Conservation (phyloP, 2,888 invertebrate species). For the Archaeoteleia sp. region DNA sequence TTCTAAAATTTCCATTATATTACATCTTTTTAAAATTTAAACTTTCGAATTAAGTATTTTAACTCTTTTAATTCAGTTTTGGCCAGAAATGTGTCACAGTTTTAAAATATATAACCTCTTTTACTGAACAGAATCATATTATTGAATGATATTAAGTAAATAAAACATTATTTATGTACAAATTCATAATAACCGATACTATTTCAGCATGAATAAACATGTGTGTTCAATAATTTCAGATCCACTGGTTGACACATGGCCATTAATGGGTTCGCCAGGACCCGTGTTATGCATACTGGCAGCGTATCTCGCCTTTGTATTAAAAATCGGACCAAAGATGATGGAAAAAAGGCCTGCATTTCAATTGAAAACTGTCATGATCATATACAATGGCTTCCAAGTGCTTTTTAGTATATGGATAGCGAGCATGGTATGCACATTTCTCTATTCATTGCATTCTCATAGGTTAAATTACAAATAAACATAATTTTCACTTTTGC, state of each 20-base stretch:
- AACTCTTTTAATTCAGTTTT: too few species aligned
- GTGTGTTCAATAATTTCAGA: constrained; percentile 76
- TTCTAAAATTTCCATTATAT: too few species aligned
- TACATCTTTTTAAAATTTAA: too few species aligned
- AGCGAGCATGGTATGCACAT: constrained; percentile 75
- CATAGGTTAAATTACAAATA: too few species aligned
- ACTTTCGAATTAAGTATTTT: too few species aligned
- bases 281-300: constrained; percentile 81
- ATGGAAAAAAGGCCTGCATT: constrained; percentile 86
- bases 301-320: constrained; percentile 83
- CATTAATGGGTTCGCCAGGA: constrained; percentile 84
- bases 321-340: constrained; percentile 84
- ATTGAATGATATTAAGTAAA: neutral
- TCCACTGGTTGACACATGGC: constrained; percentile 86
- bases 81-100: too few species aligned
- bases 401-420: constrained; percentile 89
- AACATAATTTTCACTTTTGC: constrained; percentile 16
- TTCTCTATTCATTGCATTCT: too few species aligned
- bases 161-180: neutral
- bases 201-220: too few species aligned
- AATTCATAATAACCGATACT: neutral
- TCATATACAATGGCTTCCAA: constrained; percentile 91
- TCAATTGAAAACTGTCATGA: constrained; percentile 83
- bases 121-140: too few species aligned
- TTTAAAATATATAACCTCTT: too few species aligned